A percentile compares a stretch with the other conserved stretches of the same genome.
These are phyloP conservation scores for Nephotettix cincticeps DNA, from an alignment of 1,140 invertebrate species.

Conservation along the genomic window DNA sequence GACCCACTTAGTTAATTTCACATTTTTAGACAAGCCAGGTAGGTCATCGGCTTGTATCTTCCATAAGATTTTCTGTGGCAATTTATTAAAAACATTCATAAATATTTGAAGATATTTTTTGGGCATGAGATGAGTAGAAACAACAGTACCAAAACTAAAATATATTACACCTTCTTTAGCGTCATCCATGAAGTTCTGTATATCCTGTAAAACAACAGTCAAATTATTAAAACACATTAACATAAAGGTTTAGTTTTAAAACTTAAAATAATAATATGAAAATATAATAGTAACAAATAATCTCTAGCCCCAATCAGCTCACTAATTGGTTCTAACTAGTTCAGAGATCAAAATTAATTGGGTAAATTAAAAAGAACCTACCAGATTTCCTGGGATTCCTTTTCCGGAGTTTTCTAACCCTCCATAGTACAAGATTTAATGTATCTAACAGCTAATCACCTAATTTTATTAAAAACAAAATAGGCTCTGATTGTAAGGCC, in stretches of 20 bases:
- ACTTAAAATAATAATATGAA: background rate
- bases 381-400: no score
- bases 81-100: constrained; percentile 26
- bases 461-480: no score
- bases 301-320: background rate
- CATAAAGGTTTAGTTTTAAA: background rate
- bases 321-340: background rate
- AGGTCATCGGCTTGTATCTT: constrained; percentile 58
- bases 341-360: no score
- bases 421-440: no score
- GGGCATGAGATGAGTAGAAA: background rate
- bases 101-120: constrained; percentile 16
- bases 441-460: no score
- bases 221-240: background rate
- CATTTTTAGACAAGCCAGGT: constrained; percentile 52
- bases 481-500: no score
- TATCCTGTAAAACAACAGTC: constrained; percentile 47
- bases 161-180: no score
- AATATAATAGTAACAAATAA: background rate
- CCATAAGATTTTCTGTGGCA: constrained; percentile 62
- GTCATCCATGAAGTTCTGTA: constrained; percentile 57
- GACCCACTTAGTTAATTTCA: constrained; percentile 59
- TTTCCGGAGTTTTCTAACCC: no score
- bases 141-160: constrained; percentile 60
- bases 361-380: no score